A percentile compares a stretch with the other conserved stretches of the same genome.
Conservation (phyloP, 2,888 invertebrate genomes). For the Penaeus monodon region DNA sequence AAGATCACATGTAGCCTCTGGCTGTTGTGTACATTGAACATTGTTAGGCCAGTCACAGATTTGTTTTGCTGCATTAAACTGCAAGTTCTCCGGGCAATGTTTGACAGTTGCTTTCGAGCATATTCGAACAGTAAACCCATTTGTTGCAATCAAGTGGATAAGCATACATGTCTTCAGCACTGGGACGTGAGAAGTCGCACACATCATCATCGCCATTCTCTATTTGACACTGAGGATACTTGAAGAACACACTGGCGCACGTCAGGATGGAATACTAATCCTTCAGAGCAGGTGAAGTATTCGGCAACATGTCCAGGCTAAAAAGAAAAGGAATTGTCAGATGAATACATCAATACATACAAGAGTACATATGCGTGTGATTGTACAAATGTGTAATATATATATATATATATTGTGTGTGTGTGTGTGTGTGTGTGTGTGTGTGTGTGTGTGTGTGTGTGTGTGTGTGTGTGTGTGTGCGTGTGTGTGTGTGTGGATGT, state of each 20-base stretch:
- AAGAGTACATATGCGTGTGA: not conserved
- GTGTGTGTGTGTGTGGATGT: not conserved
- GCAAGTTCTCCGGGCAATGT: too few relatives aligned
- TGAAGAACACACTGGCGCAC: constrained; percentile 33
- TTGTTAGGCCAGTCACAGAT: too few relatives aligned
- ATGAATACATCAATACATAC: constrained; percentile 2
- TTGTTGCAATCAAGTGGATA: too few relatives aligned
- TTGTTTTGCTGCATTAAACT: too few relatives aligned
- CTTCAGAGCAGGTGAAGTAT: constrained; percentile 30
- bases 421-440: not conserved
- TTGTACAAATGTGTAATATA: not conserved
- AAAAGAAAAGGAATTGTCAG: not conserved
- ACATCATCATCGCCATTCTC: too few relatives aligned
- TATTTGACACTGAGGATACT: constrained; percentile 17
- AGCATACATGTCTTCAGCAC: too few relatives aligned
- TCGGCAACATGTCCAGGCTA: not conserved
- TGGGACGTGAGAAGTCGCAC: too few relatives aligned
- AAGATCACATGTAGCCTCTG: too few relatives aligned
- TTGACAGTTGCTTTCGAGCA: too few relatives aligned
- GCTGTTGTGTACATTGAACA: too few relatives aligned
- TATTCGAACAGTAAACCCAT: too few relatives aligned
- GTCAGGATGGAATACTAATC: constrained; percentile 49
- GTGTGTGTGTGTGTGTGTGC: not conserved
- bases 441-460: not conserved
- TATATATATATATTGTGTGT: constrained; percentile 13